Conservation (phyloP, 2,113 vertebrate genomes). For the Anguilla rostrata region DNA sequence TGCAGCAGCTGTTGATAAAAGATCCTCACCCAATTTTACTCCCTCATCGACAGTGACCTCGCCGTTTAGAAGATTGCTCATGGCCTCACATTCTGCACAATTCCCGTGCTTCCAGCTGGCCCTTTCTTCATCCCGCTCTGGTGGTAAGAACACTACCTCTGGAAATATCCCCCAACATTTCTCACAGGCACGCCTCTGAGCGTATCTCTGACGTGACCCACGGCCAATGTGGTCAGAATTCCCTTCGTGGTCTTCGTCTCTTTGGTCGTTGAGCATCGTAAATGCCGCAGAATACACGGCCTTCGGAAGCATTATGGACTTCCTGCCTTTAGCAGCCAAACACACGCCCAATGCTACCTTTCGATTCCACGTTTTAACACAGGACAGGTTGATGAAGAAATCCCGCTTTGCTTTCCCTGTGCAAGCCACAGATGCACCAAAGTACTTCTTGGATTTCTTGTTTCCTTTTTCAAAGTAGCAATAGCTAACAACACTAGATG, state of each 20-base stretch:
- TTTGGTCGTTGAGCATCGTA: neutral
- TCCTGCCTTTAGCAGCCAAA: neutral
- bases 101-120: conserved; percentile 17
- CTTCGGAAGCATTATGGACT: neutral
- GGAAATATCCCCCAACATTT: conserved; percentile 20
- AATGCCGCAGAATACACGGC: conserved; percentile 13
- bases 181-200: neutral
- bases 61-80: conserved; percentile 24
- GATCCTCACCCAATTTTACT: neutral
- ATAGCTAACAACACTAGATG: conserved; percentile 20
- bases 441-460: conserved; percentile 9
- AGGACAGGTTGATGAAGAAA: conserved; percentile 22
- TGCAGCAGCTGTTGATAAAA: neutral
- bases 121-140: neutral
- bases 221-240: neutral
- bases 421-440: conserved; percentile 22
- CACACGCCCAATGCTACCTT: conserved; percentile 11
- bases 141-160: neutral
- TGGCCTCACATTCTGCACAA: conserved; percentile 26
- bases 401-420: neutral
- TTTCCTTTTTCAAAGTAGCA: conserved; percentile 3
- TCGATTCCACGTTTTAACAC: conserved; percentile 22
- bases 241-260: no score
- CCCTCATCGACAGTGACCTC: neutral
- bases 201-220: neutral